Evolutionary conservation across 2,113 vertebrate species (phyloP).

Genomic region (Ptilonorhynchus violaceus): DNA sequence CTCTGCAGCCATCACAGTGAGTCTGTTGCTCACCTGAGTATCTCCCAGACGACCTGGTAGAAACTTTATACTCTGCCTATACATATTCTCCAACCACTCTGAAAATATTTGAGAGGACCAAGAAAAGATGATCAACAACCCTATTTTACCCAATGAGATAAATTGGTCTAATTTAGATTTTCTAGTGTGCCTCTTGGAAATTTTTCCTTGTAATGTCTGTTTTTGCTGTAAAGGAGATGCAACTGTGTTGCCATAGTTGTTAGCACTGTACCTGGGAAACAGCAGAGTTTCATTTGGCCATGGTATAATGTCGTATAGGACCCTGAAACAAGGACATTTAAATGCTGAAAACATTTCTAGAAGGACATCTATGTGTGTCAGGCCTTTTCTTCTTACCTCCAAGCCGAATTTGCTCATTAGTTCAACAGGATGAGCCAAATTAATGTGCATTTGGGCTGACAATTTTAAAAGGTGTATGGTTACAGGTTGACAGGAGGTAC

Average conservation of each 20-base stretch:
- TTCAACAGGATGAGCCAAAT: neutral
- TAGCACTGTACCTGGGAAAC: neutral
- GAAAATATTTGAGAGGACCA: neutral
- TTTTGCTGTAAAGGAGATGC: neutral
- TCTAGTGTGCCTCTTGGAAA: neutral
- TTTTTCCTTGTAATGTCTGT: neutral
- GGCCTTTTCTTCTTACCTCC: neutral
- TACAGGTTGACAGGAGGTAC: neutral
- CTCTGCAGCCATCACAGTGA: neutral
- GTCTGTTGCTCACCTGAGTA: neutral
- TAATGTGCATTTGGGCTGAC: neutral
- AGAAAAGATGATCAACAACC: neutral
- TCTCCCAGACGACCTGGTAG: neutral
- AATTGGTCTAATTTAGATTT: neutral
- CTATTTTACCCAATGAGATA: neutral
- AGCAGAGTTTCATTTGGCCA: neutral
- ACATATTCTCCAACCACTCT: neutral
- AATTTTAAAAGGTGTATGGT: neutral
- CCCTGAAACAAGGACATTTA: neutral
- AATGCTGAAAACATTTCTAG: neutral
- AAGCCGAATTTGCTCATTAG: neutral
- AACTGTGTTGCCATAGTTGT: neutral
- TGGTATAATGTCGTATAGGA: neutral
- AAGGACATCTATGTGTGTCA: neutral
- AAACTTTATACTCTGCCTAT: neutral